Conservation (phyloP, 92 coral and sea anemone genomes). For the Epizoanthus ramosus region DNA sequence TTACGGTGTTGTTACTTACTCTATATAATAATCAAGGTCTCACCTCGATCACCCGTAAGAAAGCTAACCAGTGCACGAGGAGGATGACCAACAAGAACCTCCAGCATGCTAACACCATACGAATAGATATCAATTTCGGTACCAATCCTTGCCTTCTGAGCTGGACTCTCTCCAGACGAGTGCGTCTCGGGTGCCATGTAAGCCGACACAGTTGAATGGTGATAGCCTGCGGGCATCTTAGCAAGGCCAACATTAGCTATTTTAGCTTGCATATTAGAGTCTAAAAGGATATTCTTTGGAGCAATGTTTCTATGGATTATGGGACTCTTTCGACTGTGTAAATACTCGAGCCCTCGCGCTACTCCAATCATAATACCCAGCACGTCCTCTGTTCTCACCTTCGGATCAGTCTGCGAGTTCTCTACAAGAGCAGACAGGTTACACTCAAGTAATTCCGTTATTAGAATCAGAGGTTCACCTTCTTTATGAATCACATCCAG, state of each 20-base stretch:
- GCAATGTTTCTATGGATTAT: conserved; percentile 55
- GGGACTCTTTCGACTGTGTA: conserved; percentile 48
- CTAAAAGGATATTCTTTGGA: conserved; percentile 58
- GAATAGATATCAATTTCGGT: conserved; percentile 52
- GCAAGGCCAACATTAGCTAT: conserved; percentile 60
- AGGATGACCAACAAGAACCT: conserved; percentile 31
- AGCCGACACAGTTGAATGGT: conserved; percentile 33
- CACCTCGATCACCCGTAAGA: conserved; percentile 42
- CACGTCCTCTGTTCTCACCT: conserved; percentile 42
- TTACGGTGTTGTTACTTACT: no score
- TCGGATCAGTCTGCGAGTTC: conserved; percentile 19
- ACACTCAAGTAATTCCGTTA: conserved; percentile 61
- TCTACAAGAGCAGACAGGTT: conserved; percentile 43
- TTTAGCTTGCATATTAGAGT: conserved; percentile 49
- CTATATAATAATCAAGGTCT: background rate
- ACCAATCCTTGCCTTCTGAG: conserved; percentile 8
- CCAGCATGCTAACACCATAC: conserved; percentile 54
- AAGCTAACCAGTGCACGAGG: conserved; percentile 37
- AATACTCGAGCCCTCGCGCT: conserved; percentile 57
- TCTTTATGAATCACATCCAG: conserved; percentile 31
- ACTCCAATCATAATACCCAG: conserved; percentile 54
- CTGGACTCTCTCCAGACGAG: background rate
- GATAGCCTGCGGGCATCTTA: conserved; percentile 33
- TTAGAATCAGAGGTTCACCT: conserved; percentile 47
- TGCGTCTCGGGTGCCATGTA: conserved; percentile 56